Evolutionary conservation across 1,140 invertebrate genomes (phyloP).

Genomic region (Drosophila orosa): DNA sequence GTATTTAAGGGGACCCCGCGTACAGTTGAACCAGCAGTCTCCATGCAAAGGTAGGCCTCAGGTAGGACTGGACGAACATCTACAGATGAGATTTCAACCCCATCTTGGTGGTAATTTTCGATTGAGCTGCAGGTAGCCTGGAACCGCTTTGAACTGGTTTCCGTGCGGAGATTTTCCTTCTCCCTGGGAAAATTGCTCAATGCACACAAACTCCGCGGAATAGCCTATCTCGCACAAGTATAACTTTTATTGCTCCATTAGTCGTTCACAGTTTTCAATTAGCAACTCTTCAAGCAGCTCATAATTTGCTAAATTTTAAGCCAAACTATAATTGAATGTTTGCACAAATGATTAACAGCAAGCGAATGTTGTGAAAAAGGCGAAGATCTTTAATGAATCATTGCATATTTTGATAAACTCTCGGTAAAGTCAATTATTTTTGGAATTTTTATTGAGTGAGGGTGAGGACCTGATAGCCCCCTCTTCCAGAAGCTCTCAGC

Average conservation of each 20-base stretch:
- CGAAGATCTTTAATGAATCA: slow-evolving; percentile 5
- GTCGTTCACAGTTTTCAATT: slow-evolving; percentile 34
- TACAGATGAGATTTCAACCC: slow-evolving; percentile 16
- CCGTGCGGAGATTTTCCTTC: background rate
- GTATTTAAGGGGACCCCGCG: background rate
- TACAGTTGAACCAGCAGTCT: slow-evolving; percentile 29
- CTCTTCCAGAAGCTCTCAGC: slow-evolving; percentile 18
- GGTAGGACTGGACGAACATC: slow-evolving; percentile 10
- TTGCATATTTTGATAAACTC: slow-evolving; percentile 18
- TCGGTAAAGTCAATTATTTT: slow-evolving; percentile 12
- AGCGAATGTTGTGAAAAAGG: slow-evolving; percentile 27
- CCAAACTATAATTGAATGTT: slow-evolving; percentile 39
- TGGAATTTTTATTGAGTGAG: slow-evolving; percentile 1
- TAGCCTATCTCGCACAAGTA: background rate
- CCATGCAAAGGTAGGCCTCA: background rate
- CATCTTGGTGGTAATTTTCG: slow-evolving; percentile 3
- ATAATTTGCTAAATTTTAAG: slow-evolving; percentile 48
- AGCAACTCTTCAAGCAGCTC: slow-evolving; percentile 32
- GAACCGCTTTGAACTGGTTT: slow-evolving; percentile 31
- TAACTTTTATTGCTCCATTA: slow-evolving; percentile 30
- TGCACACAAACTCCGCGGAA: background rate
- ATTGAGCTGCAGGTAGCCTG: slow-evolving; percentile 35
- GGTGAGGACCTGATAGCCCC: slow-evolving; percentile 24
- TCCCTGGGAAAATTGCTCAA: slow-evolving; percentile 11
- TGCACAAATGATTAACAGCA: slow-evolving; percentile 40